phyloP scores from a whole-genome alignment of 2,113 vertebrate species.

The Gopherus flavomarginatus region DNA sequence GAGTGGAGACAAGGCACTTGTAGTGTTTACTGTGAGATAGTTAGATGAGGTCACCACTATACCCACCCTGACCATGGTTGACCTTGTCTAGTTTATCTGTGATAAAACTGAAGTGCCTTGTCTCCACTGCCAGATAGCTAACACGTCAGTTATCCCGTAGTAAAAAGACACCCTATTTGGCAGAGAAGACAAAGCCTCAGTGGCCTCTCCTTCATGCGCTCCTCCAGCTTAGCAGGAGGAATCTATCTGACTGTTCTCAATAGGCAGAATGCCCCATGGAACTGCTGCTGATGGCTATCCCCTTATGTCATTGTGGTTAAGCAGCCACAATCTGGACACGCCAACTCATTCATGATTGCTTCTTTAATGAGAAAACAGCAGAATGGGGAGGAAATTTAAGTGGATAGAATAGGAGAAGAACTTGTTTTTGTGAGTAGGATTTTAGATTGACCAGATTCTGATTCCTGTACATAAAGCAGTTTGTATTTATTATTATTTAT shows the following conservation, averaged over 20 bases:
- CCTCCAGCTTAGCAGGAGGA: not conserved
- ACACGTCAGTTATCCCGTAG: not conserved
- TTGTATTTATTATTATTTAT: not conserved
- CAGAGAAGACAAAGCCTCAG: no score
- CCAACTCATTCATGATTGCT: not conserved
- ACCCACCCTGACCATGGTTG: not conserved
- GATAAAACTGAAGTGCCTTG: not conserved
- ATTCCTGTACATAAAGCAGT: not conserved
- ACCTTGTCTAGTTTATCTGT: not conserved
- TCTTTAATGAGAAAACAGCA: not conserved
- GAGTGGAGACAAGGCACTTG: not conserved
- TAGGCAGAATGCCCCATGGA: not conserved
- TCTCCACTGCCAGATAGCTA: not conserved
- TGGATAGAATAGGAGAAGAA: not conserved
- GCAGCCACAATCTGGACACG: no score
- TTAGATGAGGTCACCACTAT: not conserved
- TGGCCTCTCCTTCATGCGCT: not conserved
- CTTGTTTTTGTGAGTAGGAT: not conserved
- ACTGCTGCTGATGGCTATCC: not conserved
- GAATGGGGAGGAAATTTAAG: not conserved
- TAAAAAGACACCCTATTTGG: no score
- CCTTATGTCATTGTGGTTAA: not conserved
- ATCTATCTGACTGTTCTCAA: not conserved
- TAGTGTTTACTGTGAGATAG: not conserved
- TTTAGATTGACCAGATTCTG: not conserved